Evolutionary conservation across 2,888 invertebrate genomes (phyloP), one percentile per base, ranked within the genome.

Genomic region (Euclidia mi): DNA sequence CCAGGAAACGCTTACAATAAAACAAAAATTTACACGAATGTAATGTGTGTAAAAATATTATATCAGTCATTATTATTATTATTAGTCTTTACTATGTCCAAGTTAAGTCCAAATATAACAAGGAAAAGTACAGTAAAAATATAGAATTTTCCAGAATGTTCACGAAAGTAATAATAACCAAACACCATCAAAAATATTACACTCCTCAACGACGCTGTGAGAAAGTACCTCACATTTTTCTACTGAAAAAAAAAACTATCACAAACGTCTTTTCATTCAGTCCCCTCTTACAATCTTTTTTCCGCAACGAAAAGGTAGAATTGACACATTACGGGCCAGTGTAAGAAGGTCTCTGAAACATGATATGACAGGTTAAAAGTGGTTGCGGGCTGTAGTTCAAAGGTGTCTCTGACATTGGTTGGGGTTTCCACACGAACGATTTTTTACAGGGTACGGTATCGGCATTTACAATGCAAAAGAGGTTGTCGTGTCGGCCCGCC

Each of bases 381-480:
- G 34, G 41, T 49, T 15, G 17, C 25, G 42, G 48, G 15, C 59
- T 53, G 32, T 15, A 25, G 29, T 41, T 12, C 11, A 35, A 15
- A 28, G 45, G 37, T 58, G 38, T 68, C 62, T 43, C 11, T 20
- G 3, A 3, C 12, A 4, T 7, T 71, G 61, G 70, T 55, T 28
- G 28, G 37, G n/a, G 35, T 6, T 52, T 49, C 65, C 56, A 68
- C 47, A 57, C 71, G 57, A 61, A 57, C 57, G 56, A 58, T 70
- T 70, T 70, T 70, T 71, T 71, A 51, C 49, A 11, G 32, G 52
- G 47, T 20, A 15, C 46, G 37, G 50, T 63, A 71, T 72, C 40
- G 46, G 56, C 44, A 74, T 74, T 75, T 76, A 75, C 74, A 75
- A 63, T 75, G 67, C 74, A 76, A 75, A 75, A 73, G 62, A 75